Base-by-base conservation (phyloP, 2,888 invertebrate species). In the Aleiodes alternator region DNA sequence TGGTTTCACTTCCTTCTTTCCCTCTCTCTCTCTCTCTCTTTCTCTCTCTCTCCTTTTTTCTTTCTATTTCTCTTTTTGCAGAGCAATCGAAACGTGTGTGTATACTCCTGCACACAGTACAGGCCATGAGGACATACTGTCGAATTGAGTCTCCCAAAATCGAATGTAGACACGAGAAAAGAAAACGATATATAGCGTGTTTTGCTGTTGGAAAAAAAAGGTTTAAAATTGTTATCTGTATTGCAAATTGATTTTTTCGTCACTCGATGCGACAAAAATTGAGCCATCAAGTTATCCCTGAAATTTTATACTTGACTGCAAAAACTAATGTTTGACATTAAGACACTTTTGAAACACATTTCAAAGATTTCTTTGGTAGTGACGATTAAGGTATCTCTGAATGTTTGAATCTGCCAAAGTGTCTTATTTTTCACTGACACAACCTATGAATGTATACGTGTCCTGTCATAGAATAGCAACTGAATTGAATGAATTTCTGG, bases 31-130 rank as follows among this genome's bases (percentile, higher is more conserved):
- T 56, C 43, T 48, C 23, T 57, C 50, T 5, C n/a, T n/a, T n/a
- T n/a, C n/a, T n/a, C n/a, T n/a, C n/a, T n/a, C n/a, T n/a, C n/a
- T n/a, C n/a, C n/a, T 23, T 23, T 23, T 23, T 23, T 71, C 48
- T 38, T 23, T 55, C 16, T 14, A 59, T 11, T 5, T 38, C 12
- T 38, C 14, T 14, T n/a, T 11, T 61, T n/a, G 59, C 59, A 8
- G 43, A 43, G 43, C 55, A 73, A 57, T 50, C 57, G 73, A 73
- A 51, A 69, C 53, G 55, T 73, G 55, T 73, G 73, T 61, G 61
- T 64, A 73, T 55, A 56, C 43, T 43, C 69, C 11, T 9, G 57
- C 31, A 70, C 71, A 69, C 59, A 9, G 34, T 2, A 59, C 59
- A 53, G 72, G 50, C 66, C 72, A 43, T 16, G 48, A 43, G 64